Percentiles rank a stretch among this genome's conserved stretches.
These are phyloP conservation scores for Clistopyga incitator DNA, from an alignment of 2,888 invertebrate genomes.

Conservation along the genomic window DNA sequence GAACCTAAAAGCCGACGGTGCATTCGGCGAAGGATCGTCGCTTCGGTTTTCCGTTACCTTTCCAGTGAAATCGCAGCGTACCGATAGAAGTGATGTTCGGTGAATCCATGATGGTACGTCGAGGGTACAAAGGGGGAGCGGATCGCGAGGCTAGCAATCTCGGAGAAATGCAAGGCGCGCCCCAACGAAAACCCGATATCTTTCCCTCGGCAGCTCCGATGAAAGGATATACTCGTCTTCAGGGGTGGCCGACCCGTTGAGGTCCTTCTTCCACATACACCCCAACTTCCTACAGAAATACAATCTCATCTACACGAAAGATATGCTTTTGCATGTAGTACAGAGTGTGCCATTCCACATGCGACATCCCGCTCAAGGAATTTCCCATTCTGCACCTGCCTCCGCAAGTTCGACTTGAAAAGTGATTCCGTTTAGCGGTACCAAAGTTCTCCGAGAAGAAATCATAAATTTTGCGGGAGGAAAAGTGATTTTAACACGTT, in stretches of 20 bases:
- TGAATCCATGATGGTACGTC: background rate
- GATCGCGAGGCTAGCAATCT: constrained; percentile 1
- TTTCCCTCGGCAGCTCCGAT: constrained; percentile 22
- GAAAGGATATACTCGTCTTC: constrained; percentile 35
- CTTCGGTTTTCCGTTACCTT: background rate
- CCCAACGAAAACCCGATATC: constrained; percentile 41
- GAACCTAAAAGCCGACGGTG: background rate
- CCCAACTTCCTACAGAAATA: background rate
- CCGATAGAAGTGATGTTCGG: constrained; percentile 4
- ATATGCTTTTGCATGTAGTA: background rate
- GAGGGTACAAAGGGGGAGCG: background rate
- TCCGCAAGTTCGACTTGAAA: constrained; percentile 29
- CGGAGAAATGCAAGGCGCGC: constrained; percentile 25
- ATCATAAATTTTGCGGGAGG: background rate
- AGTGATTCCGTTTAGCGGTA: constrained; percentile 20
- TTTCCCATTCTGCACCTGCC: constrained; percentile 23
- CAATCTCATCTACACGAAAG: background rate
- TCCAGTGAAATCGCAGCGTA: background rate
- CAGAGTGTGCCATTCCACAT: background rate
- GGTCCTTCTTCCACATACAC: background rate
- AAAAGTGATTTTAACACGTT: constrained; percentile 11
- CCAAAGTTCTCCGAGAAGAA: background rate
- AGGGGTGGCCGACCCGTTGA: constrained; percentile 11
- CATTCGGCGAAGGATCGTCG: background rate
- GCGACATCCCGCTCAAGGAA: constrained; percentile 15